Evolutionary conservation across 2,888 invertebrate species (phyloP).

Genomic region (Biston betularia): DNA sequence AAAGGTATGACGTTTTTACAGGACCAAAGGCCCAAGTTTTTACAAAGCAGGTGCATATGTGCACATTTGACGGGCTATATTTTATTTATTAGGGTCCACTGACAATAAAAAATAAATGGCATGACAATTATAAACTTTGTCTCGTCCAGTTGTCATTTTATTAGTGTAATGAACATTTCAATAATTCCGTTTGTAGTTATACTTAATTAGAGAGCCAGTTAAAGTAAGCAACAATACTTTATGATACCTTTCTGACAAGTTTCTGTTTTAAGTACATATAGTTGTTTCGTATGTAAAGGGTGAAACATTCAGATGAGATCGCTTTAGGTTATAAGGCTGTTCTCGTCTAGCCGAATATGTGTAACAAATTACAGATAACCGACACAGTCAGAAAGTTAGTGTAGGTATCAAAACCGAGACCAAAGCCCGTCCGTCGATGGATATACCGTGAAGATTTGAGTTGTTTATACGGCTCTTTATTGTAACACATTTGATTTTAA

Average conservation of each 20-base stretch:
- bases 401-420: too few relatives aligned
- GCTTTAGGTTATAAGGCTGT: too few relatives aligned
- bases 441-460: too few relatives aligned
- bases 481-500: too few relatives aligned
- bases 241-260: slow-evolving; percentile 24
- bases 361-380: too few relatives aligned
- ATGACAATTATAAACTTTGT: slow-evolving; percentile 73
- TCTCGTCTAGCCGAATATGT: too few relatives aligned
- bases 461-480: too few relatives aligned
- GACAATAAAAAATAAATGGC: slow-evolving; percentile 73
- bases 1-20: slow-evolving; percentile 38
- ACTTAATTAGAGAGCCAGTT: slow-evolving; percentile 57
- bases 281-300: slow-evolving; percentile 5
- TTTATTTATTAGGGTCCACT: slow-evolving; percentile 64
- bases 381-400: too few relatives aligned
- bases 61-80: slow-evolving; percentile 63
- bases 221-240: slow-evolving; percentile 34
- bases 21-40: slow-evolving; percentile 54
- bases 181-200: slow-evolving; percentile 52
- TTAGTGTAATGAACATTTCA: slow-evolving; percentile 59
- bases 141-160: slow-evolving; percentile 62
- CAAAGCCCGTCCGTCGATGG: too few relatives aligned
- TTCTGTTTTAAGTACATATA: slow-evolving; percentile 36
- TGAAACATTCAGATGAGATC: background rate
- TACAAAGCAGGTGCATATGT: slow-evolving; percentile 71